Base-by-base conservation (phyloP, 2,113 vertebrate genomes). In the Lepus timidus region DNA sequence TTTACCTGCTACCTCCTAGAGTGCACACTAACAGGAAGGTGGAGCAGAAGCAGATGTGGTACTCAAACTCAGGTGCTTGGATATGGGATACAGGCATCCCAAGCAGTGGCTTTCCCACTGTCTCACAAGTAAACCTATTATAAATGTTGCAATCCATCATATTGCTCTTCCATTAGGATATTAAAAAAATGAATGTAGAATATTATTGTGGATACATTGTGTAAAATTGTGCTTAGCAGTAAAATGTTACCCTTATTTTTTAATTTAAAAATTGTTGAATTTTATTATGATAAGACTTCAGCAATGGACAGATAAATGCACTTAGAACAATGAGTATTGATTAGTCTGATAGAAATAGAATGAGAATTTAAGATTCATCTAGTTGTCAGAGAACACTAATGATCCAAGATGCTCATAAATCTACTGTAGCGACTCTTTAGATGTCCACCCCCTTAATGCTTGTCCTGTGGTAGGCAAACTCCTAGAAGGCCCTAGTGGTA, bases 161-260 rank as follows among this genome's bases (percentile, higher is more conserved):
- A 9, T 70, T 55, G 61, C 14, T 64, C 61, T 86, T 80, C 11
- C 29, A 64, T 65, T 76, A n/a, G 5, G 16, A 3, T 76, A 29
- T 76, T 73, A 23, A 90, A 71, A 36, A 95, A 84, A 90, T 85
- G 2, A 90, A 78, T 36, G 2, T 55, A 65, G 11, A 83, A 33
- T 80, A 68, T 36, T 62, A 85, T 74, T 94, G 62, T 39, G 12
- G 17, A 76, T 73, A 25, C 7, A 76, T 58, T 33, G 12, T 51
- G 14, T 83, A 33, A 49, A 73, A 70, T 70, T 29, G 44, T 76
- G 75, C 3, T 75, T 76, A 75, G 9, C 20, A 67, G 31, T 55
- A n/a, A 55, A 61, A 64, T n/a, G 81, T 87, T 70, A 80, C 1
- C 17, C 14, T 27, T 27, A 58, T 29, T 17, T 22, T 80, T 68